Conservation (phyloP, 2,888 invertebrate species). For the Mimas tiliae region DNA sequence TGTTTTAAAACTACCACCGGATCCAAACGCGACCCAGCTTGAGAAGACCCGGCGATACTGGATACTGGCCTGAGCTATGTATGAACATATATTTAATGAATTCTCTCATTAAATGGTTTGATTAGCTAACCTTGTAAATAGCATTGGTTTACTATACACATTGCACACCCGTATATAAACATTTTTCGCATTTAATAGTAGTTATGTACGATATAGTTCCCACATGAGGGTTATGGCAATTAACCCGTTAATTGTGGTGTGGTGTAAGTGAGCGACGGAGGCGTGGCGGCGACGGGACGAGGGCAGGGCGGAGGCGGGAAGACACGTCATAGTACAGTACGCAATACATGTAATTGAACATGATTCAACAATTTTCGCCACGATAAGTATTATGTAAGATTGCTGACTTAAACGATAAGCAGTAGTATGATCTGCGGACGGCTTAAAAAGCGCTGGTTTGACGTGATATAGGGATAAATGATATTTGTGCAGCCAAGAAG, state of each 20-base stretch:
- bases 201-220: conserved; percentile 41
- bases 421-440: not conserved
- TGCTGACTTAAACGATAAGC: not conserved
- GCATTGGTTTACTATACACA: not conserved
- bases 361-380: not conserved
- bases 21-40: too few relatives aligned
- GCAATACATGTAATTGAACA: not conserved
- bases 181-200: conserved; percentile 22
- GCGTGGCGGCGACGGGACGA: conserved; percentile 1
- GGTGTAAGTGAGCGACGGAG: conserved; percentile 39
- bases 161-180: not conserved
- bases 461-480: too few relatives aligned
- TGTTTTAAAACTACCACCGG: too few relatives aligned
- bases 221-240: conserved; percentile 48
- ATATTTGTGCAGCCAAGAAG: too few relatives aligned
- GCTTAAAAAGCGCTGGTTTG: too few relatives aligned
- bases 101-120: not conserved
- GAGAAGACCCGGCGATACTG: too few relatives aligned
- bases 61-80: too few relatives aligned
- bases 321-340: not conserved
- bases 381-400: conserved; percentile 3
- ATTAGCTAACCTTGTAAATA: not conserved
- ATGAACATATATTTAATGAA: too few relatives aligned
- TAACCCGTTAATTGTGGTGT: conserved; percentile 47
- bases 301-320: not conserved